phyloP scores from a whole-genome alignment of 1,140 invertebrate species.

The Phymastichus coffea region DNA sequence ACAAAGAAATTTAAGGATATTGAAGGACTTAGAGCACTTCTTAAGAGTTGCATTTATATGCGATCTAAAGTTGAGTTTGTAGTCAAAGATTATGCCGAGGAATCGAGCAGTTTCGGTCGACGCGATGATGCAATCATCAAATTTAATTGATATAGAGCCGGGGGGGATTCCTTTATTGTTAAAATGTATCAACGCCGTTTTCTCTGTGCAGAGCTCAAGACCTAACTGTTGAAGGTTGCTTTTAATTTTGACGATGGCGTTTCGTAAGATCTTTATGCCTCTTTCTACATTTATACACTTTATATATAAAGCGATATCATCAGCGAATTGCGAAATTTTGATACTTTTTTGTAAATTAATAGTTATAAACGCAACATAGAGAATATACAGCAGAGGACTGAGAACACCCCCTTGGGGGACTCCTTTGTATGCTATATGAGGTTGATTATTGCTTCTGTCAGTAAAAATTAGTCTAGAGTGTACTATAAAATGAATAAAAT shows the following conservation, averaged over 20 bases:
- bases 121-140: not conserved
- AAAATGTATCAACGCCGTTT: not conserved
- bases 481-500: not conserved
- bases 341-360: not conserved
- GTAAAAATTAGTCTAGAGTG: not conserved
- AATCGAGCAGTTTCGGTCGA: not conserved
- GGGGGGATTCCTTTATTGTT: not conserved
- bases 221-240: not conserved
- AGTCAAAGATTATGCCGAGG: too few relatives aligned
- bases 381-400: not conserved
- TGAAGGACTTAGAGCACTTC: not conserved
- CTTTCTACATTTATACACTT: not conserved
- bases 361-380: not conserved
- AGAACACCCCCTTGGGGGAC: constrained; percentile 1
- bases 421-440: not conserved
- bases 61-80: not conserved
- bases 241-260: not conserved
- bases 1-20: not conserved
- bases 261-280: not conserved
- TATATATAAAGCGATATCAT: not conserved
- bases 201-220: not conserved
- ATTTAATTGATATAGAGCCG: not conserved
- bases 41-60: not conserved
- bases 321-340: not conserved
- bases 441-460: not conserved